Base-by-base conservation (phyloP, 2,797 vertebrate genomes). In the Diplodus sargus region DNA sequence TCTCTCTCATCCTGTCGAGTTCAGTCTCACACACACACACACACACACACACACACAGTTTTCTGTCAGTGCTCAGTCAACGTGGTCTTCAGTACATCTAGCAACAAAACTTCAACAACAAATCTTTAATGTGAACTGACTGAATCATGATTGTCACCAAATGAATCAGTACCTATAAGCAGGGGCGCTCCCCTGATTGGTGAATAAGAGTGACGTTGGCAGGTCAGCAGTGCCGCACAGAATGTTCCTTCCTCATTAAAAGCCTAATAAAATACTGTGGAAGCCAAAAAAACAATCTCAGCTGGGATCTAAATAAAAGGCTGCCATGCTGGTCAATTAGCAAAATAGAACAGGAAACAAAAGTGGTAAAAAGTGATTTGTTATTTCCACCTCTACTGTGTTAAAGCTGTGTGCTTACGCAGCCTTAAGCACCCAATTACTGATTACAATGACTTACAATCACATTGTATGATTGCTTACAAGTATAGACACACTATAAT, bases 1-100 rank as follows among this genome's bases (percentile, higher is more conserved):
- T 42, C 51, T 62, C 63, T 62, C 68, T 76, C 59, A 51, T 23
- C 67, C 70, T 64, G 71, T 82, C 39, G 1, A 68, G 6, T 62
- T 78, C 45, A 61, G 64, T 78, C 51, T 70, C 23, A 43, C 22
- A 69, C 59, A 75, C 58, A 28, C 2, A 42, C 62, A 73, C 54
- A 25, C 28, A 57, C 16, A 48, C 58, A 49, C 22, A 49, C 22
- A 9, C 42, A 56, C 71, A 58, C 34, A 45, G 28, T 11, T 48
- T 22, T n/a, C 15, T 48, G 16, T 42, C 23, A 52, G n/a, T 0
- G 11, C 39, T 30, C 4, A 34, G 34, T 39, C n/a, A 23, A 14
- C 34, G 49, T 49, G 6, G 47, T 51, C 10, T 62, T 49, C 18
- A 56, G 42, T 14, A 25, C 20, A 22, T 57, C 28, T 17, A 74